Conservation (phyloP, 2,888 invertebrate species). For the Leptarthrus brevirostris region DNA sequence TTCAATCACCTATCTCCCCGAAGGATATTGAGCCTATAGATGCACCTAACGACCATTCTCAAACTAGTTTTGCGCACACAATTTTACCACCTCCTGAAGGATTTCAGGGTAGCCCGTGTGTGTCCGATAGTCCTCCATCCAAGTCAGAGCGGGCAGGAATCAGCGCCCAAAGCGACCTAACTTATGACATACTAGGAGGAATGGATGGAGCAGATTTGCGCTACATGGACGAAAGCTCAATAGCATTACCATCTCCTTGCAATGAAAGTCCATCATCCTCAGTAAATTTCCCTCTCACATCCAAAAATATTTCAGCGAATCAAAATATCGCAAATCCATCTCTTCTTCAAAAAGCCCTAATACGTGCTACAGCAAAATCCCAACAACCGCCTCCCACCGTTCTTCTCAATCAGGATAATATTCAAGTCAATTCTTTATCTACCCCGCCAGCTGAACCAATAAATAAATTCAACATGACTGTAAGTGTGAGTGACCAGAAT, state of each 20-base stretch:
- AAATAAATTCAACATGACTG: constrained; percentile 78
- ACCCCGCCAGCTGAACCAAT: constrained; percentile 61
- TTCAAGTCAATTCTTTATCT: constrained; percentile 53
- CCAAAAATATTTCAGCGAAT: constrained; percentile 70
- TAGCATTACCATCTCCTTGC: constrained; percentile 81
- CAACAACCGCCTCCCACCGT: constrained; percentile 65
- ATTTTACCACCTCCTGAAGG: constrained; percentile 81
- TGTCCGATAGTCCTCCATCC: constrained; percentile 72
- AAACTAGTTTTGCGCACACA: constrained; percentile 71
- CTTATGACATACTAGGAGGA: constrained; percentile 81
- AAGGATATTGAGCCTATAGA: constrained; percentile 64
- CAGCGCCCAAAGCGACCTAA: constrained; percentile 70
- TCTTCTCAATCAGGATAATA: constrained; percentile 54
- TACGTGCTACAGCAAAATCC: constrained; percentile 74
- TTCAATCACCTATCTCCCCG: constrained; percentile 56
- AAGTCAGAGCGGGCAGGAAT: constrained; percentile 70
- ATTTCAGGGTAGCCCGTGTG: constrained; percentile 77
- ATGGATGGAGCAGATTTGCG: constrained; percentile 88
- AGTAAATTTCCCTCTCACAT: constrained; percentile 71
- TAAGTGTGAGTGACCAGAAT: constrained; percentile 72
- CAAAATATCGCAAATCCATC: constrained; percentile 71
- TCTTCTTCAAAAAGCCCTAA: constrained; percentile 78
- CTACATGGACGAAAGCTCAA: constrained; percentile 92
- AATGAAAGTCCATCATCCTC: constrained; percentile 82
- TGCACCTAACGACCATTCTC: constrained; percentile 62